Conservation (phyloP, 2,888 invertebrate species). For the Ptychoptera albimana region DNA sequence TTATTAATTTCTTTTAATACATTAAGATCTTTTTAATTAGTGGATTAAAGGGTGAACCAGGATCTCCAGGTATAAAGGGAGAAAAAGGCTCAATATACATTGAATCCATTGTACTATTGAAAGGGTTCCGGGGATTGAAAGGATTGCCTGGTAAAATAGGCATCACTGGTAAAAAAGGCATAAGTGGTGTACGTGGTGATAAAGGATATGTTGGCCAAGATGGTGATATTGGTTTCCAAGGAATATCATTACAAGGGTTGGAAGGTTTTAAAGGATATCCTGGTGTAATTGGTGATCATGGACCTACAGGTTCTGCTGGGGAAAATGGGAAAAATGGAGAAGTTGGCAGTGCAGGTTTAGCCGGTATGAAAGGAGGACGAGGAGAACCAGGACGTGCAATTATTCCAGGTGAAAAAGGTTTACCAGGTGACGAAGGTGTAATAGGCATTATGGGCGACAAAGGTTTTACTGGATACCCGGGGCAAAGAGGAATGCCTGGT, state of each 20-base stretch:
- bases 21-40: slow-evolving; percentile 10
- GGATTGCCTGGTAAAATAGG: slow-evolving; percentile 7
- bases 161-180: slow-evolving; percentile 12
- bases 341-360: slow-evolving; percentile 23
- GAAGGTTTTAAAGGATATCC: slow-evolving; percentile 48
- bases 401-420: slow-evolving; percentile 27
- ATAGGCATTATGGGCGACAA: slow-evolving; percentile 31
- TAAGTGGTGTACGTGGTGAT: slow-evolving; percentile 18
- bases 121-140: slow-evolving; percentile 8
- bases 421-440: slow-evolving; percentile 27
- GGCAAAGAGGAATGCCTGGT: slow-evolving; percentile 33
- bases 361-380: slow-evolving; percentile 30
- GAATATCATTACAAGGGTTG: slow-evolving; percentile 33
- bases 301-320: slow-evolving; percentile 46
- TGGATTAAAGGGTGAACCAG: slow-evolving; percentile 36
- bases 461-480: slow-evolving; percentile 35
- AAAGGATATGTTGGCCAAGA: slow-evolving; percentile 29
- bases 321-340: slow-evolving; percentile 31
- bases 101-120: no score
- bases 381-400: slow-evolving; percentile 28
- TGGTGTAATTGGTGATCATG: slow-evolving; percentile 47
- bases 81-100: slow-evolving; percentile 3
- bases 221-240: slow-evolving; percentile 35
- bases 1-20: no score
- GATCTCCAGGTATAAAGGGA: slow-evolving; percentile 18